Base-by-base conservation (phyloP, 2,888 invertebrate species). In the Cerastis leucographa region DNA sequence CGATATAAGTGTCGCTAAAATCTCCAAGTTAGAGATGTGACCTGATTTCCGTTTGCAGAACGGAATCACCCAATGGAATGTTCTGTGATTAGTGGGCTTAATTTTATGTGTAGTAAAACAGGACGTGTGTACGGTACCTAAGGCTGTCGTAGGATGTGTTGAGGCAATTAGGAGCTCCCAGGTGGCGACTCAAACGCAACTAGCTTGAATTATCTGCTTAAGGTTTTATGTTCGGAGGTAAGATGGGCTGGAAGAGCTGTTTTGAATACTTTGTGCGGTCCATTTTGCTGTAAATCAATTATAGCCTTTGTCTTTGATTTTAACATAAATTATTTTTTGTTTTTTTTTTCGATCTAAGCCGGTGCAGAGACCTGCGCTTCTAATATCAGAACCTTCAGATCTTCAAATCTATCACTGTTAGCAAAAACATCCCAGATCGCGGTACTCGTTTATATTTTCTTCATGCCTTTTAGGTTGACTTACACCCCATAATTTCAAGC, bases 161-260 rank as follows among this genome's bases (percentile, higher is more conserved):
- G 91, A 87, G 90, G 93, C 93, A 95, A 95, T 95, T 95, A 95
- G 93, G 90, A 77, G 92, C 87, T 92, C 95, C 94, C 95, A 95
- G 94, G 95, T 95, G 95, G 93, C 94, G 92, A 93, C 91, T 94
- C 91, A 79, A 88, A 92, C 91, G 92, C 91, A 93, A 94, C 94
- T 93, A 93, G 92, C 93, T 88, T 91, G 94, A 94, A 94, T 94
- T 95, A 95, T 95, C 95, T 94, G 93, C 94, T 94, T 94, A 94
- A 91, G 93, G 93, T 90, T 93, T 92, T 90, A 90, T 90, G 87
- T 87, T 73, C 59, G 46, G 90, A 90, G 67, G 68, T 87, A 89
- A 71, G 71, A 25, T 54, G 54, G 6, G 17, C 90, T 91, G 74
- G 89, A 92, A 87, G 88, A 59, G 90, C 66, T 25, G 11, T 35